phyloP scores from a whole-genome alignment of 2,888 invertebrate species.

The Bellardia bayeri region DNA sequence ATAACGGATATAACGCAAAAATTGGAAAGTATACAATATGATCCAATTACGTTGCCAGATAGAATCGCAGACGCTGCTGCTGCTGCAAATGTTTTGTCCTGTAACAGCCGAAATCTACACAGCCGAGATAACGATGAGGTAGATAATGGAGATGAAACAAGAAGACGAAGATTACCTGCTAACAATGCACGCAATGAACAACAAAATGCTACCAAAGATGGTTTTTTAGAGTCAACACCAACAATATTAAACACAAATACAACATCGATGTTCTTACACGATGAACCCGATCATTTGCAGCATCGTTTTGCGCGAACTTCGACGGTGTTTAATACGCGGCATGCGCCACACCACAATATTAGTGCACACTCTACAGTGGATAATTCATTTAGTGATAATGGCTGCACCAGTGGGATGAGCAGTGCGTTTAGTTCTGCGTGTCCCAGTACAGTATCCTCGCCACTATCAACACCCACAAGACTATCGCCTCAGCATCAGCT shows the following conservation, averaged over 20 bases:
- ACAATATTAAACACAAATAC: constrained; percentile 41
- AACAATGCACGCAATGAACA: constrained; percentile 34
- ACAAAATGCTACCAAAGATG: constrained; percentile 68
- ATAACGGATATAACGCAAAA: constrained; percentile 67
- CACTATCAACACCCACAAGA: constrained; percentile 82
- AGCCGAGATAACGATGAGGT: constrained; percentile 68
- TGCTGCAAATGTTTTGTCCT: constrained; percentile 46
- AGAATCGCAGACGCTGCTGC: constrained; percentile 48
- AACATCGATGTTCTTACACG: constrained; percentile 77
- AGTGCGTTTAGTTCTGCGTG: constrained; percentile 81
- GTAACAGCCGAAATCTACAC: constrained; percentile 58
- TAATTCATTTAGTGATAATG: constrained; percentile 72
- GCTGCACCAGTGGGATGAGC: constrained; percentile 80
- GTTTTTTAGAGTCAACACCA: constrained; percentile 53
- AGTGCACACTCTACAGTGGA: constrained; percentile 45
- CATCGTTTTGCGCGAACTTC: constrained; percentile 79
- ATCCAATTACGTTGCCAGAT: constrained; percentile 57
- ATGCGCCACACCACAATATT: constrained; percentile 55
- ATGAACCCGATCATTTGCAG: constrained; percentile 80
- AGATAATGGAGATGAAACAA: constrained; percentile 67
- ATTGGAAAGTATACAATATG: constrained; percentile 64
- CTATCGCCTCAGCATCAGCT: constrained; percentile 76
- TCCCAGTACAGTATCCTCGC: constrained; percentile 81
- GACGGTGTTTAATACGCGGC: constrained; percentile 68
- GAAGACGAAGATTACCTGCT: constrained; percentile 58